Evolutionary conservation across 1,140 invertebrate genomes (phyloP).

Genomic region (Harlomillsia oculata): DNA sequence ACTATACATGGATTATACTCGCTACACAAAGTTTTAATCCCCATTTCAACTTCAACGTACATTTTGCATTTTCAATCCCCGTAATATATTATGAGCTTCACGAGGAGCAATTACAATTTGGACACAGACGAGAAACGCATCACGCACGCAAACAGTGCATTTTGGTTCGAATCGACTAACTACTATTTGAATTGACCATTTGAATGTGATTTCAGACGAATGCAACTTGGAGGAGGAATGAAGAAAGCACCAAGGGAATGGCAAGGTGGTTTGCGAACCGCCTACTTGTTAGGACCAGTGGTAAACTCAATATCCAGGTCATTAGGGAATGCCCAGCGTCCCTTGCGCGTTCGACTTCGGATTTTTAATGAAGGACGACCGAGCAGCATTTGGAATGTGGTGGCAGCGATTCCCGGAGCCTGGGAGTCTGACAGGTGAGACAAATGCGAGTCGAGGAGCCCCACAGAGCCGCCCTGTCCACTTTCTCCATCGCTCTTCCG

Average conservation of each 20-base stretch:
- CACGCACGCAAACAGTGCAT: too few relatives aligned
- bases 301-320: constrained; percentile 1
- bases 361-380: constrained; percentile 34
- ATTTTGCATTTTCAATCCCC: background rate
- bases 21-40: too few relatives aligned
- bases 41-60: too few relatives aligned
- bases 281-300: constrained; percentile 35
- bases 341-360: constrained; percentile 23
- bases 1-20: background rate
- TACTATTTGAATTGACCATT: too few relatives aligned
- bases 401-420: constrained; percentile 37
- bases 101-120: too few relatives aligned
- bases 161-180: too few relatives aligned
- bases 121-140: too few relatives aligned
- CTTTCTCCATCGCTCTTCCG: too few relatives aligned
- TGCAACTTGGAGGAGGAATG: constrained; percentile 5
- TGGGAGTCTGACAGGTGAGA: constrained; percentile 40
- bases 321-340: constrained; percentile 1
- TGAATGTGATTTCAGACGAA: background rate
- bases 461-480: too few relatives aligned
- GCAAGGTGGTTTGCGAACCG: constrained; percentile 38
- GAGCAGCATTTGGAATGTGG: constrained; percentile 36
- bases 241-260: constrained; percentile 31
- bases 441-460: too few relatives aligned
- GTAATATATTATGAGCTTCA: too few relatives aligned